Conservation (phyloP, 2,888 invertebrate species). For the Campaea margaritaria region DNA sequence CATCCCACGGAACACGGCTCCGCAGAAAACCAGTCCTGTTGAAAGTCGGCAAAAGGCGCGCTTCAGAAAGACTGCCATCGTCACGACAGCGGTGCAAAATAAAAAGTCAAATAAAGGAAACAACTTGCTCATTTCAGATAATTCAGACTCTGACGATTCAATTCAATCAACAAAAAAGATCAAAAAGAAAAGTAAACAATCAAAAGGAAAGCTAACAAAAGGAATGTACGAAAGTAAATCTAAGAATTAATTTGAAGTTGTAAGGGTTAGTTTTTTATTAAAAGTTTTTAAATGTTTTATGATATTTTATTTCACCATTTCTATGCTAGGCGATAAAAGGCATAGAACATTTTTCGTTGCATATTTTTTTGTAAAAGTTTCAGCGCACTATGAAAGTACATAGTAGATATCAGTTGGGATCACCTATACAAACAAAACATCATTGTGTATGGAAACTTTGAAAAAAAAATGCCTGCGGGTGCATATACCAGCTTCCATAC, state of each 20-base stretch:
- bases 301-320: slow-evolving; percentile 12
- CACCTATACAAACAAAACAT: too few species aligned
- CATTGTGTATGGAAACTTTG: too few species aligned
- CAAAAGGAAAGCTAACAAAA: slow-evolving; percentile 66
- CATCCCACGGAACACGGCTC: slow-evolving; percentile 66
- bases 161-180: slow-evolving; percentile 69
- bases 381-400: too few species aligned
- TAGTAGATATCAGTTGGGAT: too few species aligned
- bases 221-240: slow-evolving; percentile 62
- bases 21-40: slow-evolving; percentile 54
- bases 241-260: slow-evolving; percentile 49
- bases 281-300: slow-evolving; percentile 29
- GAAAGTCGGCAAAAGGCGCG: slow-evolving; percentile 71
- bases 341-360: too few species aligned
- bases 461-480: too few species aligned
- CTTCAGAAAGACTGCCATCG: slow-evolving; percentile 86
- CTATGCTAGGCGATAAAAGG: neutral
- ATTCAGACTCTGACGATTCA: slow-evolving; percentile 79
- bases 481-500: too few species aligned
- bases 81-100: slow-evolving; percentile 84
- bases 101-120: slow-evolving; percentile 63
- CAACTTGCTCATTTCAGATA: slow-evolving; percentile 60
- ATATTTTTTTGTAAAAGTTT: too few species aligned
- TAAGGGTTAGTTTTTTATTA: slow-evolving; percentile 33
- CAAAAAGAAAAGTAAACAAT: slow-evolving; percentile 76